Evolutionary conservation across 2,113 vertebrate genomes (phyloP).

Genomic region (Oophaga pumilio): DNA sequence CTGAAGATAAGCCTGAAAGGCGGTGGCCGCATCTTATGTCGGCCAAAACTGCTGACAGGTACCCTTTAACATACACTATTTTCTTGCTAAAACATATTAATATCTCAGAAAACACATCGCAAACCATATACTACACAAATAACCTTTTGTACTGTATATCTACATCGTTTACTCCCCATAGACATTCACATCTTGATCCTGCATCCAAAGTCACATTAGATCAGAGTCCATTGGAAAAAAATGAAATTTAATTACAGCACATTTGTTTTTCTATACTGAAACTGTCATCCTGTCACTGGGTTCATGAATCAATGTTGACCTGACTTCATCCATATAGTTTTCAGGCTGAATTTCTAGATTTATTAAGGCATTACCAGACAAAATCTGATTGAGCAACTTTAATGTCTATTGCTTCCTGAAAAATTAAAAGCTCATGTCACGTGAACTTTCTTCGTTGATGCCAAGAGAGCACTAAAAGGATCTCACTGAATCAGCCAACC

Average conservation of each 20-base stretch:
- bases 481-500: slow-evolving; percentile 7
- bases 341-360: slow-evolving; percentile 40
- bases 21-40: too few species aligned
- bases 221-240: slow-evolving; percentile 22
- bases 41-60: too few species aligned
- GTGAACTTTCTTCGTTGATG: background rate
- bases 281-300: slow-evolving; percentile 44
- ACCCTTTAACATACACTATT: too few species aligned
- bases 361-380: slow-evolving; percentile 44
- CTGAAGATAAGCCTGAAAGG: too few species aligned
- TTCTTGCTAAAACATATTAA: background rate
- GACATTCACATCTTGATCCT: slow-evolving; percentile 23
- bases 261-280: slow-evolving; percentile 35
- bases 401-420: slow-evolving; percentile 42
- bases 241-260: slow-evolving; percentile 41
- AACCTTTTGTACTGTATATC: slow-evolving; percentile 6
- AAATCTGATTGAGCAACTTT: slow-evolving; percentile 13
- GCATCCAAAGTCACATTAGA: slow-evolving; percentile 22
- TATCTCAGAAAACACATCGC: background rate
- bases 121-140: background rate
- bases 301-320: slow-evolving; percentile 41
- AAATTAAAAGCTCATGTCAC: slow-evolving; percentile 31
- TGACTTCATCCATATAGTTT: slow-evolving; percentile 28
- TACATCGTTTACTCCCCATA: background rate
- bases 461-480: slow-evolving; percentile 39